phyloP scores from a whole-genome alignment of 2,113 vertebrate species.

The Peromyscus californicus region DNA sequence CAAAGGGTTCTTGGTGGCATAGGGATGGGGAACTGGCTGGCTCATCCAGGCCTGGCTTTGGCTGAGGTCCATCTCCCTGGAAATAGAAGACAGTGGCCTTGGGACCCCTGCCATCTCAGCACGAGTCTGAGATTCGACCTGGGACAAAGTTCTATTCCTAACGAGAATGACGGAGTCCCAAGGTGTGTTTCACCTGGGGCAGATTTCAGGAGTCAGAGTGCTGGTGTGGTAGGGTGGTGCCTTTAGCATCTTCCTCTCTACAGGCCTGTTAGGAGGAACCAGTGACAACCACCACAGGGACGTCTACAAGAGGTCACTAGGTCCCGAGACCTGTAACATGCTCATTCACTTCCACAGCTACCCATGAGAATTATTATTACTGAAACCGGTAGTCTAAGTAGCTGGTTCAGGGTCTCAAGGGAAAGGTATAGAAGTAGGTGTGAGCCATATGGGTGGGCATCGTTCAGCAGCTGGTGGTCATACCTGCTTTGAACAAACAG shows the following conservation, averaged over 20 bases:
- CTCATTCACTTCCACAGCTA: neutral
- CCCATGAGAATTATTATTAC: neutral
- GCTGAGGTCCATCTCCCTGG: neutral
- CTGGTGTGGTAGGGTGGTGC: accelerated
- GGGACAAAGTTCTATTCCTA: neutral
- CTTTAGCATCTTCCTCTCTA: neutral
- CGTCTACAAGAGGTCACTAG: neutral
- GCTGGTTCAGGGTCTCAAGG: neutral
- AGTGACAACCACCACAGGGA: neutral
- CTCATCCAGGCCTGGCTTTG: neutral
- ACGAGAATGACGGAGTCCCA: neutral
- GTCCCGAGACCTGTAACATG: neutral
- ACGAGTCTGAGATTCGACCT: neutral
- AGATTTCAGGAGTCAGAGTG: neutral
- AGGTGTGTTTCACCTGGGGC: neutral
- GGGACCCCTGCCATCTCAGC: neutral
- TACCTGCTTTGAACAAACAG: neutral
- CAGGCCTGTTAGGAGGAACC: neutral
- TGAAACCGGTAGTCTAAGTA: neutral
- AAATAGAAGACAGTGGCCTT: neutral
- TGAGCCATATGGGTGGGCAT: neutral
- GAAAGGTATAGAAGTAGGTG: neutral
- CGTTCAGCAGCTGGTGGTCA: neutral
- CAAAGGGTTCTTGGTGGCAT: neutral
- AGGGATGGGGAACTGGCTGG: neutral